These are phyloP conservation scores for Selene dorsalis DNA, from an alignment of 2,797 vertebrate genomes.

Conservation along the genomic window DNA sequence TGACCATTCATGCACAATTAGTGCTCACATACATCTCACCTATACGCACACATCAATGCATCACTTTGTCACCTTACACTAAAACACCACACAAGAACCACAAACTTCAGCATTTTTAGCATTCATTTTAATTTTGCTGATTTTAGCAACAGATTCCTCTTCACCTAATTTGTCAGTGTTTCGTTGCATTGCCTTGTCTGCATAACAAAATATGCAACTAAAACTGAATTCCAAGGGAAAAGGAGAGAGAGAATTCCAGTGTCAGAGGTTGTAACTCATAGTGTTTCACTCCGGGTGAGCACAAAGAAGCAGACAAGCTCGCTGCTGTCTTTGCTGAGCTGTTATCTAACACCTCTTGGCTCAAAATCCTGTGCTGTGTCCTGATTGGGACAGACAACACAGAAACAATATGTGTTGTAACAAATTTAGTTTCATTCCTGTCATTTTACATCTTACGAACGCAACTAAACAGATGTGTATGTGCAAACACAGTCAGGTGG, in stretches of 20 bases:
- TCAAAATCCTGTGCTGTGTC: conserved; percentile 15
- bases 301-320: neutral
- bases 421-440: conserved; percentile 14
- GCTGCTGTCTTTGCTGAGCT: neutral
- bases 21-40: neutral
- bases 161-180: neutral
- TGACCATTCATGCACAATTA: neutral
- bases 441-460: neutral
- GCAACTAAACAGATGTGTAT: too few relatives aligned
- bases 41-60: neutral
- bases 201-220: neutral
- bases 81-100: neutral
- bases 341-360: conserved; percentile 21
- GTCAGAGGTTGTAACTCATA: neutral
- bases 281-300: conserved; percentile 15
- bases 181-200: neutral
- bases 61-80: neutral
- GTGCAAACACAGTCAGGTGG: neutral
- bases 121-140: too few relatives aligned
- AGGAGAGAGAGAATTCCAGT: neutral
- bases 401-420: neutral
- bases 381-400: neutral
- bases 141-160: neutral
- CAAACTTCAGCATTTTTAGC: too few relatives aligned
- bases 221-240: neutral